These are phyloP conservation scores for Lamprotornis superbus DNA, from an alignment of 2,113 vertebrate genomes.

Conservation along the genomic window DNA sequence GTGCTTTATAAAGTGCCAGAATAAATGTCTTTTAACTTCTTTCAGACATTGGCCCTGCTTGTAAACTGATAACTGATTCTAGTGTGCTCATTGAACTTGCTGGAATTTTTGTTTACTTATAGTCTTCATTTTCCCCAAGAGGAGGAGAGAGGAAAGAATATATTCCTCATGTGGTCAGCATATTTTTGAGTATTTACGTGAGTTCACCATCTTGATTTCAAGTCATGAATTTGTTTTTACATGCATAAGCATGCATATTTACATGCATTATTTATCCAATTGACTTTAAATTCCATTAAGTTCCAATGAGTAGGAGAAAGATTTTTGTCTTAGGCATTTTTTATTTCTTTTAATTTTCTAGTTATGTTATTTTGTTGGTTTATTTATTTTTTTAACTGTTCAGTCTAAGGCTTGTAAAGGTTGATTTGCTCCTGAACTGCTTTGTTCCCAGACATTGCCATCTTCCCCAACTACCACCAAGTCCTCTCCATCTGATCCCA, in stretches of 20 bases:
- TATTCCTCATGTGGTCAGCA: slow-evolving; percentile 68
- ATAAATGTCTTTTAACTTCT: slow-evolving; percentile 60
- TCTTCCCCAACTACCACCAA: slow-evolving; percentile 92
- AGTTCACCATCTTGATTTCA: slow-evolving; percentile 80
- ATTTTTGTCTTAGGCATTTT: slow-evolving; percentile 75
- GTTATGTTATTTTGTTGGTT: slow-evolving; percentile 80
- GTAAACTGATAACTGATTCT: slow-evolving; percentile 56
- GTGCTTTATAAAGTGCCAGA: slow-evolving; percentile 59
- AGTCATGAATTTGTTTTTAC: slow-evolving; percentile 83
- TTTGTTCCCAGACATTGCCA: slow-evolving; percentile 93
- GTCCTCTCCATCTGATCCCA: slow-evolving; percentile 91
- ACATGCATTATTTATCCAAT: slow-evolving; percentile 77
- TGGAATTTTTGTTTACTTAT: slow-evolving; percentile 71
- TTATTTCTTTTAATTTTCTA: slow-evolving; percentile 73
- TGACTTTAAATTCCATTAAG: slow-evolving; percentile 82
- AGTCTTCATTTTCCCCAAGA: slow-evolving; percentile 67
- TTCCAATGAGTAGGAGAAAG: slow-evolving; percentile 75
- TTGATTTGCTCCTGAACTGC: slow-evolving; percentile 91
- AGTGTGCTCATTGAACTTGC: slow-evolving; percentile 73
- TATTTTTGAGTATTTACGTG: slow-evolving; percentile 76
- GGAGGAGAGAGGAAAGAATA: slow-evolving; percentile 70
- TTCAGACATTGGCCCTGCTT: slow-evolving; percentile 53
- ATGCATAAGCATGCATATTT: slow-evolving; percentile 81
- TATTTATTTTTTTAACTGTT: slow-evolving; percentile 79
- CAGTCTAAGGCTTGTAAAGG: slow-evolving; percentile 84